Evolutionary conservation across 2,113 vertebrate genomes (phyloP).

Genomic region (Bambusicola thoracicus): DNA sequence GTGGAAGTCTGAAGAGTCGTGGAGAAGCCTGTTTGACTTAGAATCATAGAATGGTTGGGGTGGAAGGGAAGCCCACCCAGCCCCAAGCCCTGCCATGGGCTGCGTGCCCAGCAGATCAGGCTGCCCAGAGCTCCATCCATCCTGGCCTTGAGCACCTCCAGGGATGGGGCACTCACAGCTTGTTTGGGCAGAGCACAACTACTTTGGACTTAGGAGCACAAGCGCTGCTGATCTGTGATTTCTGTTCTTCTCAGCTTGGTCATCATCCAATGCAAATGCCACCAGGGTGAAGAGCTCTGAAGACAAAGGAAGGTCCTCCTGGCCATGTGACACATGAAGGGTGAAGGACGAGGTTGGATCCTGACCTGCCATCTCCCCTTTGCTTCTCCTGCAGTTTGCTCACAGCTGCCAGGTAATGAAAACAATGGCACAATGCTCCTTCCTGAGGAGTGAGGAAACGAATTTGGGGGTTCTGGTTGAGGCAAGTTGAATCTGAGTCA

Average conservation of each 20-base stretch:
- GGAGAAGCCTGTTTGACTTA: neutral
- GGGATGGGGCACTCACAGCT: too few relatives aligned
- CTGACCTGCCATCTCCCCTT: neutral
- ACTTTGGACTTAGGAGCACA: neutral
- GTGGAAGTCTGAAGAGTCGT: neutral
- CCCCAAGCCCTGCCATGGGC: too few relatives aligned
- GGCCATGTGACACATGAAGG: neutral
- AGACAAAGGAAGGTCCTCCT: neutral
- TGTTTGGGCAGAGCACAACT: too few relatives aligned
- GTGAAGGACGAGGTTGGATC: neutral
- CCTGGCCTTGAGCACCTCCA: too few relatives aligned
- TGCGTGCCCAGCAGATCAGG: too few relatives aligned
- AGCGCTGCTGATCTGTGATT: neutral
- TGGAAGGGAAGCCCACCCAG: too few relatives aligned
- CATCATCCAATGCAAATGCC: neutral
- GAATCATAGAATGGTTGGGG: too few relatives aligned
- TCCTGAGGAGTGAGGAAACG: neutral
- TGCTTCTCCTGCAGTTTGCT: neutral
- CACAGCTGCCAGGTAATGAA: accelerated
- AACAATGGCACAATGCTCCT: neutral
- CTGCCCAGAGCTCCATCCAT: too few relatives aligned
- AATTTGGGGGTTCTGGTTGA: neutral
- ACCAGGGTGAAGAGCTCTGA: neutral
- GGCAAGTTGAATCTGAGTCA: neutral
- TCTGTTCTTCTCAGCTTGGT: neutral